Percentiles rank a stretch among this genome's conserved stretches.
phyloP scores from a whole-genome alignment of 2,888 invertebrate species.

The Phorcus lineatus region DNA sequence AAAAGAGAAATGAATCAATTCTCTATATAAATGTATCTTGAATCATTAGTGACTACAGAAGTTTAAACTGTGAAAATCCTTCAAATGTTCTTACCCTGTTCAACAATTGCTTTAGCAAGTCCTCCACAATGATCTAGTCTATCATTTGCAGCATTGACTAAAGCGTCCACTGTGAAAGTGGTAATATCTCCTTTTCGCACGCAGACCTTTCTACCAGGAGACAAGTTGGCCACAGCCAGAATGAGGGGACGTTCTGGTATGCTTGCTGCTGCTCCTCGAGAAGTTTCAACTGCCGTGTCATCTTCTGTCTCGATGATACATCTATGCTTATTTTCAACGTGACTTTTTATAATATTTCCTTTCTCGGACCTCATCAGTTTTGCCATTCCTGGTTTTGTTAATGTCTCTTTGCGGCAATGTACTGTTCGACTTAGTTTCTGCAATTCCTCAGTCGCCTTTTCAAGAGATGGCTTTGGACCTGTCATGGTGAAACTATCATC shows the following conservation, averaged over 20 bases:
- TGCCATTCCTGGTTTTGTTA: slow-evolving; percentile 34
- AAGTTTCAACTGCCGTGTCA: not conserved
- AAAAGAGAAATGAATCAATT: too few species aligned
- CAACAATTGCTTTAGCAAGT: slow-evolving; percentile 35
- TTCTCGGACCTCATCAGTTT: slow-evolving; percentile 26
- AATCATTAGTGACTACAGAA: too few species aligned
- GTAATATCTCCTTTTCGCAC: slow-evolving; percentile 34
- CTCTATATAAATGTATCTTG: too few species aligned
- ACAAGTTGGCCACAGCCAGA: not conserved
- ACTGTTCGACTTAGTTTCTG: slow-evolving; percentile 12
- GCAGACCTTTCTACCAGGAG: not conserved
- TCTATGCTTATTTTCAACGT: slow-evolving; percentile 18
- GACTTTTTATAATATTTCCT: slow-evolving; percentile 23
- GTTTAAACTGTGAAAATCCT: not conserved
- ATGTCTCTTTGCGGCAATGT: not conserved
- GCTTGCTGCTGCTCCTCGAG: not conserved
- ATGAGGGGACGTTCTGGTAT: not conserved
- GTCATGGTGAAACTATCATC: slow-evolving; percentile 19
- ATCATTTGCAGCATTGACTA: slow-evolving; percentile 48
- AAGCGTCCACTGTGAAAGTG: slow-evolving; percentile 32
- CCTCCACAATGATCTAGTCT: slow-evolving; percentile 41
- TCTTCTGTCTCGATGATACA: slow-evolving; percentile 18
- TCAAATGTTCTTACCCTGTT: slow-evolving; percentile 33
- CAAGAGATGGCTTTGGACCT: slow-evolving; percentile 30
- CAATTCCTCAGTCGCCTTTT: slow-evolving; percentile 18